phyloP scores from a whole-genome alignment of 2,888 invertebrate species.

The Salticus scenicus region DNA sequence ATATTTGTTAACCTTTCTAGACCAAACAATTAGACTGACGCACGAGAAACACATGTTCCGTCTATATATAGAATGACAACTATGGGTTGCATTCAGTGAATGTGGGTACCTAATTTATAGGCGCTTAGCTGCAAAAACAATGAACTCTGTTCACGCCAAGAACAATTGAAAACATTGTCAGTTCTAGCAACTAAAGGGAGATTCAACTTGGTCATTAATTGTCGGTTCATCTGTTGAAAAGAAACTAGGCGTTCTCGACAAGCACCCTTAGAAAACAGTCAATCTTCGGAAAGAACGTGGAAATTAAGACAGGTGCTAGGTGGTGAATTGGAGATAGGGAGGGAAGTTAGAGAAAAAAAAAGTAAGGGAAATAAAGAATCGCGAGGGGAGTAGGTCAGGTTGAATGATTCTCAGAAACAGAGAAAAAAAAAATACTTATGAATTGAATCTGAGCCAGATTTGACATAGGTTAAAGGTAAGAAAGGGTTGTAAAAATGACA shows the following conservation, averaged over 20 bases:
- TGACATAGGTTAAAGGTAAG: background rate
- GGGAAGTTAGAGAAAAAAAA: background rate
- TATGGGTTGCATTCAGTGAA: no score
- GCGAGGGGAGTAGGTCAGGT: no score
- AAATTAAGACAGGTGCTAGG: background rate
- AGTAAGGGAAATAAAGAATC: no score
- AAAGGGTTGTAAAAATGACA: no score
- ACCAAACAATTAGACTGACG: background rate
- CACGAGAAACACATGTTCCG: background rate
- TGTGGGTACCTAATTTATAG: background rate
- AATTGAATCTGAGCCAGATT: background rate
- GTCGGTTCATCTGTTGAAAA: background rate
- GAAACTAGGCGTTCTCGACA: background rate
- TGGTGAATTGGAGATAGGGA: background rate
- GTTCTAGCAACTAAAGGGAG: background rate
- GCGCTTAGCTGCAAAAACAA: background rate
- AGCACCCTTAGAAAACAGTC: background rate
- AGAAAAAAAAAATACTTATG: no score
- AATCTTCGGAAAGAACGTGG: background rate
- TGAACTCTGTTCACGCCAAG: background rate
- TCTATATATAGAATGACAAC: no score
- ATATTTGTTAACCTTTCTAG: no score
- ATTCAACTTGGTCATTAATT: background rate
- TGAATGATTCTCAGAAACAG: background rate
- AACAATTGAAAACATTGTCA: background rate